Evolutionary conservation across 2,888 invertebrate species (phyloP).

Genomic region (Cryptocephalus primarius): DNA sequence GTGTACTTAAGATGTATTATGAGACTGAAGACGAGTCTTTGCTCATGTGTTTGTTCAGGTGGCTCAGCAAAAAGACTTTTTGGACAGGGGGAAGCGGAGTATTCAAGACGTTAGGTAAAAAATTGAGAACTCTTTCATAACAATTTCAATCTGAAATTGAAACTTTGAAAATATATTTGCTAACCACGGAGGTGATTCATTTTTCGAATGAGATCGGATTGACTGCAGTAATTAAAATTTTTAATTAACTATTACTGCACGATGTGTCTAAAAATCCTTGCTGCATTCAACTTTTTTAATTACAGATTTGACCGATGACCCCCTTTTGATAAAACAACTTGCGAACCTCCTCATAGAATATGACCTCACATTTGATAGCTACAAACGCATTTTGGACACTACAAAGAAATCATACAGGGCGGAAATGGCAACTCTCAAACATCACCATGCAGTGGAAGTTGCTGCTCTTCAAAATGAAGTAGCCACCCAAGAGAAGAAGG

Average conservation of each 20-base stretch:
- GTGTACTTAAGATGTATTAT: constrained; percentile 10
- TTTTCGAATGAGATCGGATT: too few species aligned
- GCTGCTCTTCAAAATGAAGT: constrained; percentile 13
- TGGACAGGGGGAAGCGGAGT: too few species aligned
- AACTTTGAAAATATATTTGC: too few species aligned
- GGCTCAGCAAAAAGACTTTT: constrained; percentile 5
- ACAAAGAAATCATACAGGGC: constrained; percentile 12
- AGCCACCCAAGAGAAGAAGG: constrained; percentile 7
- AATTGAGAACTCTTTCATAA: background rate
- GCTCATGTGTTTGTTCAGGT: constrained; percentile 9
- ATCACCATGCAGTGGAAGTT: constrained; percentile 9
- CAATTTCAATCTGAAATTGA: too few species aligned
- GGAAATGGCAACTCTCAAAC: constrained; percentile 12
- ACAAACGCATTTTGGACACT: constrained; percentile 8
- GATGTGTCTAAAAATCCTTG: too few species aligned
- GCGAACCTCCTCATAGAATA: constrained; percentile 7
- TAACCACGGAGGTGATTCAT: too few species aligned
- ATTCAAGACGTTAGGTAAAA: too few species aligned
- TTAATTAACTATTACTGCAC: too few species aligned
- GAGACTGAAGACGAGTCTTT: constrained; percentile 7
- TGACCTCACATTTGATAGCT: constrained; percentile 6
- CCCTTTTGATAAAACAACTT: constrained; percentile 14
- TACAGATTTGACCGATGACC: constrained; percentile 13
- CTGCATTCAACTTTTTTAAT: constrained; percentile 1
- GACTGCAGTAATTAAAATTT: too few species aligned